Evolutionary conservation across 2,113 vertebrate genomes (phyloP).

Genomic region (Larimichthys polyactis): DNA sequence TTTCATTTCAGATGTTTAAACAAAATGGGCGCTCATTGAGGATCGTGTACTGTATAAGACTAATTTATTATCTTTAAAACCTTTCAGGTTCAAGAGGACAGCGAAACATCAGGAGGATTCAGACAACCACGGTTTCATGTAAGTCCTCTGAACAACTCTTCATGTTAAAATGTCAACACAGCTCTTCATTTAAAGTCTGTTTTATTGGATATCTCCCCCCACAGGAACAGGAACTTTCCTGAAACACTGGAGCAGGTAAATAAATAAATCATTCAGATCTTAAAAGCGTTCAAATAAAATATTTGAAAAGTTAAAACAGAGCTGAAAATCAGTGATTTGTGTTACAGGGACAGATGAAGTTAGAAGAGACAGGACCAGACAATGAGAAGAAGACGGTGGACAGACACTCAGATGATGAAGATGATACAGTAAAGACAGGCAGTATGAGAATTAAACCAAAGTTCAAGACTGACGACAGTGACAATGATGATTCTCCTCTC

Average conservation of each 20-base stretch:
- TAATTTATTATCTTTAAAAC: no score
- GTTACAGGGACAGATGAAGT: not conserved
- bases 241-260: not conserved
- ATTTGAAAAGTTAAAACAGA: not conserved
- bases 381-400: not conserved
- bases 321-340: not conserved
- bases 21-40: no score
- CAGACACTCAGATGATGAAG: not conserved
- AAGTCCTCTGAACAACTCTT: not conserved
- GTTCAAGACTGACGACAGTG: not conserved
- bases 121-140: slow-evolving; percentile 39
- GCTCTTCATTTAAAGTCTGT: not conserved
- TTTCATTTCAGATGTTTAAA: no score
- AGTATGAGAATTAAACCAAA: fast-evolving
- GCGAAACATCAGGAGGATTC: not conserved
- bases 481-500: not conserved
- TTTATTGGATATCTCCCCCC: not conserved
- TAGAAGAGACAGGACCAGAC: fast-evolving
- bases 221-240: not conserved
- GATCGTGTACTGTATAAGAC: no score
- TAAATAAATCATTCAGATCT: not conserved
- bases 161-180: not conserved
- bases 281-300: not conserved
- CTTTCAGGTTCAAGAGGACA: slow-evolving; percentile 48
- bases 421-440: not conserved